These are phyloP conservation scores for Drosophila quadrilineata DNA, from an alignment of 1,140 invertebrate species.

Conservation along the genomic window DNA sequence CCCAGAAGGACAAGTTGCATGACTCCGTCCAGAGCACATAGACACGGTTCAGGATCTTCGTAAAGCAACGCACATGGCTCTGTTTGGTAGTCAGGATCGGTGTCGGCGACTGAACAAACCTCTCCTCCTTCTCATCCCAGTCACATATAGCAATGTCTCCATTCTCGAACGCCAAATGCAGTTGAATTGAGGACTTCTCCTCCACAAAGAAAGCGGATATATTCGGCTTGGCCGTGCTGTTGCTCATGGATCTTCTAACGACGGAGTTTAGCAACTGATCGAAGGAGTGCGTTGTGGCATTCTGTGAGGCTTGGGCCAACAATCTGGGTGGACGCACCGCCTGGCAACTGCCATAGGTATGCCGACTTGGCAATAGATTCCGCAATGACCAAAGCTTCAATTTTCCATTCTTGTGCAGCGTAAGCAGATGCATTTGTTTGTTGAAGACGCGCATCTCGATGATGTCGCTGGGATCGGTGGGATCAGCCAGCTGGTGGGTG, in stretches of 20 bases:
- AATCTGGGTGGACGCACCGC: constrained; percentile 2
- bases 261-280: constrained; percentile 44
- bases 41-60: constrained; percentile 28
- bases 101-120: constrained; percentile 26
- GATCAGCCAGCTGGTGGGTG: constrained; percentile 43
- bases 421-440: constrained; percentile 48
- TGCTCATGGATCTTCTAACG: constrained; percentile 20
- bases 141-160: constrained; percentile 52
- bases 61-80: constrained; percentile 24
- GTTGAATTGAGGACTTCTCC: constrained; percentile 35
- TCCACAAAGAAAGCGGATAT: constrained; percentile 49
- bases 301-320: not conserved
- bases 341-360: constrained; percentile 7
- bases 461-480: constrained; percentile 27
- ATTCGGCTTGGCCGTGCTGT: constrained; percentile 22
- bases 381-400: constrained; percentile 58
- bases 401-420: constrained; percentile 54
- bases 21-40: constrained; percentile 51
- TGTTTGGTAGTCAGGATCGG: constrained; percentile 29
- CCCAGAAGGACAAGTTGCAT: constrained; percentile 36
- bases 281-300: constrained; percentile 10
- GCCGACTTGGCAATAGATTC: constrained; percentile 3
- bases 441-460: constrained; percentile 48
- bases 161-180: constrained; percentile 52
- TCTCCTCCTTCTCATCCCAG: constrained; percentile 42